These are phyloP conservation scores for Oceanodroma leucorhoa DNA, from an alignment of 2,797 vertebrate species.

Conservation along the genomic window DNA sequence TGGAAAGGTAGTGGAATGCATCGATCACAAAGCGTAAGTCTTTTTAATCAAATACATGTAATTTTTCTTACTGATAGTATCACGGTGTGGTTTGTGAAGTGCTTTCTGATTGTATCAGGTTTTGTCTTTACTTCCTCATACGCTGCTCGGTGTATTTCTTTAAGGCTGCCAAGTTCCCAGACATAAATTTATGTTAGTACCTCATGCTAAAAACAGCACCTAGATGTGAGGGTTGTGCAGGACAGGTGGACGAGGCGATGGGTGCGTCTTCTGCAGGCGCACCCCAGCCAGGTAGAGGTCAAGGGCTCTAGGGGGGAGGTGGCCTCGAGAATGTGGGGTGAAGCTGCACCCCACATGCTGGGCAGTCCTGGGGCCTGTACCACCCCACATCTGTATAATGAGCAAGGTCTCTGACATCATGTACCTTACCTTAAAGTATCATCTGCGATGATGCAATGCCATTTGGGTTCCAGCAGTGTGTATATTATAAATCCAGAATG, in stretches of 20 bases:
- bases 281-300: neutral
- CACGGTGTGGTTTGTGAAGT: neutral
- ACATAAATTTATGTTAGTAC: rapidly evolving
- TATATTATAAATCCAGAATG: neutral
- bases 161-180: neutral
- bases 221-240: too few relatives aligned
- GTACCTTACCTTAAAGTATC: too few relatives aligned
- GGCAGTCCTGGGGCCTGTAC: neutral
- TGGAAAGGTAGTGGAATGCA: conserved; percentile 91
- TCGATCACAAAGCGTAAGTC: conserved; percentile 86
- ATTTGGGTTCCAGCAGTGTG: neutral
- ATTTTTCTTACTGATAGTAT: neutral
- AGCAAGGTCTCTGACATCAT: neutral
- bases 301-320: neutral
- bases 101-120: neutral
- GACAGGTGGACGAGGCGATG: neutral
- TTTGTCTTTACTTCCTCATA: neutral
- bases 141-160: neutral
- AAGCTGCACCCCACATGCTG: neutral
- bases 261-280: rapidly evolving
- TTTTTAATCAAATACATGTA: neutral
- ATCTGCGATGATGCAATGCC: neutral
- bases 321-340: neutral
- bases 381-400: rapidly evolving
- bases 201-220: neutral